Evolutionary conservation across 2,888 invertebrate genomes (phyloP).

Genomic region (Eugnorisma glareosa): DNA sequence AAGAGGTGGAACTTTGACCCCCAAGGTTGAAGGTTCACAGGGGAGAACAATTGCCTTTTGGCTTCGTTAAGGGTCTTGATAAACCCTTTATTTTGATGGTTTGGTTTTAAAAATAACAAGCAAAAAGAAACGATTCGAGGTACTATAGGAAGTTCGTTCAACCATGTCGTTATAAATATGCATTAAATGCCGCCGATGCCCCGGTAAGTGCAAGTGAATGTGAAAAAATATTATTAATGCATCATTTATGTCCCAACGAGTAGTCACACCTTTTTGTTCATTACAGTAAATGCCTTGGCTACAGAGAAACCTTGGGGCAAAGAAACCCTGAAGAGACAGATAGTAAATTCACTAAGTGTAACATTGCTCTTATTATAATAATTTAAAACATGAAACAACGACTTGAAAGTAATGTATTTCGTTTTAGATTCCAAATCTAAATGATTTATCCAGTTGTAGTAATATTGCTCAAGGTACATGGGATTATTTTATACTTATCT

Average conservation of each 20-base stretch:
- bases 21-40: too few species aligned
- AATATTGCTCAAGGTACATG: background rate
- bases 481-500: background rate
- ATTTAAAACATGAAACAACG: background rate
- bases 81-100: too few species aligned
- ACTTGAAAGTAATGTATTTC: background rate
- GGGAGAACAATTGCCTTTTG: too few species aligned
- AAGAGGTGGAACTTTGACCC: too few species aligned
- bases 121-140: background rate
- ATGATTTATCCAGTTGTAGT: background rate
- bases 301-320: background rate
- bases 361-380: background rate
- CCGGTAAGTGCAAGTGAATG: conserved; percentile 11
- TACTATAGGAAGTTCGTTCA: conserved; percentile 35
- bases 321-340: background rate
- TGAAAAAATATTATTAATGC: conserved; percentile 6
- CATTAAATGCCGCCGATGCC: conserved; percentile 8
- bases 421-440: background rate
- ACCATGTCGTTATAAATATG: conserved; percentile 24
- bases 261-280: background rate
- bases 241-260: background rate
- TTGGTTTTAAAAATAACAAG: background rate
- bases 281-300: background rate
- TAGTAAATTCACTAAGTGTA: too few species aligned
- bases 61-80: too few species aligned